Base-by-base conservation (phyloP, 2,797 vertebrate species). In the Cygnus olor region DNA sequence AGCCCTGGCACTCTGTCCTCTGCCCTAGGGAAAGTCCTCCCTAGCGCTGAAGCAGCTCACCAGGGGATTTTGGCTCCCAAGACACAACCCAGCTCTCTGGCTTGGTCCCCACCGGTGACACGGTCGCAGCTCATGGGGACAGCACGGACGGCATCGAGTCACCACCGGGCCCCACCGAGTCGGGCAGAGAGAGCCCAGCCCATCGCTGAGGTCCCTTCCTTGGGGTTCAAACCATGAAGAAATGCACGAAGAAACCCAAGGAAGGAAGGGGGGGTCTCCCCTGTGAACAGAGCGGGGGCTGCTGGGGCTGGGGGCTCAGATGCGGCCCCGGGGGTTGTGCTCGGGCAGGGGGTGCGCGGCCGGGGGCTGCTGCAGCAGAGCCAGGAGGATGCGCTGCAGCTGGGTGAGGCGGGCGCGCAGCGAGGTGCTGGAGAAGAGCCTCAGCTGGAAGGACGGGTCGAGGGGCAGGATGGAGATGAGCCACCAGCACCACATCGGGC, bases 401-500 rank as follows among this genome's bases (percentile, higher is more conserved):
- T 99, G 99, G 84, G 96, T 96, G 51, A 99, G 97, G 16, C 99
- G 98, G 74, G 98, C 98, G 10, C 98, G 98, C 92, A 99, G 98
- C 0, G 99, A 98, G 7, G 97, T 98, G 94, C 98, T 98, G 47
- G 98, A 99, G 77, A 99, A 97, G 73, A 99, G 97, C 7, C 92
- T 98, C 91, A 98, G 98, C 95, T 99, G 98, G 96, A 98, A 98
- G 83, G 98, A 97, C 0, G 98, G 98, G 78, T 99, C 99, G 71
- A 99, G 98, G 89, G 99, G 99, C 74, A 99, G 98, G 56, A 99
- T 98, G 32, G 99, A 99, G 74, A 99, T 96, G 84, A 99, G 98
- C 99, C 99, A 99, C 99, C 99, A 99, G 96, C 98, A 99, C 99
- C 99, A 99, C 0, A 95, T 96, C 0, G 99, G 99, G 77, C 99